These are phyloP conservation scores for Aethes cnicana DNA, from an alignment of 2,888 invertebrate species.

Conservation along the genomic window DNA sequence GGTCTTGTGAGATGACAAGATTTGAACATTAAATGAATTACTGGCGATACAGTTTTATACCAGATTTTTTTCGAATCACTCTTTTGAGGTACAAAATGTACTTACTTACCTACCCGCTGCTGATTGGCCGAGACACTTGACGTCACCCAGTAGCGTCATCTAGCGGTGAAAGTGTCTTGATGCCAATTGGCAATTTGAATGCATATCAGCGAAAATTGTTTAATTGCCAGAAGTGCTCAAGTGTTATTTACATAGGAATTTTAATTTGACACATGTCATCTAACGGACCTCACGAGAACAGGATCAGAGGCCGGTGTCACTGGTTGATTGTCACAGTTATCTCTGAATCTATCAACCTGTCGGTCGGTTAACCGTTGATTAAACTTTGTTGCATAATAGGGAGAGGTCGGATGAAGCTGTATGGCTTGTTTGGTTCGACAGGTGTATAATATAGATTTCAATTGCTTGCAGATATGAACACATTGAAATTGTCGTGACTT, in stretches of 20 bases:
- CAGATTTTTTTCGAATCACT: not conserved
- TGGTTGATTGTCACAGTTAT: conserved; percentile 52
- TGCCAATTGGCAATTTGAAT: not conserved
- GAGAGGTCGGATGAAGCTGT: conserved; percentile 23
- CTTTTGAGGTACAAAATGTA: not conserved
- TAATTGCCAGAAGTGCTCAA: conserved; percentile 19
- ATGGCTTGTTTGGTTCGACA: conserved; percentile 21
- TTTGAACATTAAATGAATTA: conserved; percentile 3
- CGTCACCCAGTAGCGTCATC: conserved; percentile 5
- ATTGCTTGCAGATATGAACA: conserved; percentile 15
- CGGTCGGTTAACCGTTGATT: conserved; percentile 63
- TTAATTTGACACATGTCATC: conserved; percentile 51
- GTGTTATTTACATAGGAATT: conserved; percentile 41
- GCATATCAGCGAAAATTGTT: conserved; percentile 16
- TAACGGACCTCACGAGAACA: conserved; percentile 45
- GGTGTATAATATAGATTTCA: conserved; percentile 27
- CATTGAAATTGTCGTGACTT: not conserved
- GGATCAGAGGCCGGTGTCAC: conserved; percentile 41
- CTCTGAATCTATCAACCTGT: conserved; percentile 52
- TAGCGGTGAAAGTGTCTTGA: conserved; percentile 14
- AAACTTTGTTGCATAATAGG: conserved; percentile 36
- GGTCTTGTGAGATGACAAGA: conserved; percentile 10
- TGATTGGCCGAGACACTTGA: not conserved
- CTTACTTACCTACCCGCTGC: not conserved
- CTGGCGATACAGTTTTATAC: not conserved